Conservation (phyloP, 2,888 invertebrate species). For the Chrysotoxum bicinctum region DNA sequence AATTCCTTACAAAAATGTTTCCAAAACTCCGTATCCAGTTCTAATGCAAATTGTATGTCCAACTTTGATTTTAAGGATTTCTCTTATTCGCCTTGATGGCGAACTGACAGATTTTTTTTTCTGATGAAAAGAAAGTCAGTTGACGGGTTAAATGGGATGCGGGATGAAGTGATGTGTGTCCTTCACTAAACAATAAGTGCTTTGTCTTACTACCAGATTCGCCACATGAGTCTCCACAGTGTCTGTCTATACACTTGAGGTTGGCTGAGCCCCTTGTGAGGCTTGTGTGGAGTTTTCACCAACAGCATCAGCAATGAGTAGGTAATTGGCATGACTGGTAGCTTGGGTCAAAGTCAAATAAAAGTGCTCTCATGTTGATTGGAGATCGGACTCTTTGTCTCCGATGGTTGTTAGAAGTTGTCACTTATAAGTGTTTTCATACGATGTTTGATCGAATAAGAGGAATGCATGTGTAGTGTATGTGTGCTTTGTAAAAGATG, state of each 20-base stretch:
- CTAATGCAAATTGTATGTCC: conserved; percentile 54
- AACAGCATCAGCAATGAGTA: neutral
- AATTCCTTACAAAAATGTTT: conserved; percentile 14
- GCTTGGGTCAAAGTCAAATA: conserved; percentile 57
- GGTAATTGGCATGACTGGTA: conserved; percentile 56
- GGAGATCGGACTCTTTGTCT: conserved; percentile 40
- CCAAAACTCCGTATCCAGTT: conserved; percentile 19
- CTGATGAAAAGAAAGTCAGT: conserved; percentile 44
- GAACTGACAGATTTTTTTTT: conserved; percentile 30
- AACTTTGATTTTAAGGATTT: conserved; percentile 45
- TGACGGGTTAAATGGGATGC: conserved; percentile 41
- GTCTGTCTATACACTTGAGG: conserved; percentile 39
- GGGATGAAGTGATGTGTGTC: neutral
- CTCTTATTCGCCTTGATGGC: conserved; percentile 18
- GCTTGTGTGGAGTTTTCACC: neutral
- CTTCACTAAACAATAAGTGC: conserved; percentile 12
- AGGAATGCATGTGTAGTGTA: neutral
- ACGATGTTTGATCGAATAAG: neutral
- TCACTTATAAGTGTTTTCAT: conserved; percentile 55
- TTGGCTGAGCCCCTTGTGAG: conserved; percentile 17
- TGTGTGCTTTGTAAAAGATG: neutral
- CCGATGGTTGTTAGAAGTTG: conserved; percentile 59
- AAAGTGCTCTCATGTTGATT: conserved; percentile 60
- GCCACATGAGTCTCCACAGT: conserved; percentile 32
- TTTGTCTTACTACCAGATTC: conserved; percentile 36